phyloP scores from a whole-genome alignment of 1,140 invertebrate genomes.

The Gryllus bimaculatus region DNA sequence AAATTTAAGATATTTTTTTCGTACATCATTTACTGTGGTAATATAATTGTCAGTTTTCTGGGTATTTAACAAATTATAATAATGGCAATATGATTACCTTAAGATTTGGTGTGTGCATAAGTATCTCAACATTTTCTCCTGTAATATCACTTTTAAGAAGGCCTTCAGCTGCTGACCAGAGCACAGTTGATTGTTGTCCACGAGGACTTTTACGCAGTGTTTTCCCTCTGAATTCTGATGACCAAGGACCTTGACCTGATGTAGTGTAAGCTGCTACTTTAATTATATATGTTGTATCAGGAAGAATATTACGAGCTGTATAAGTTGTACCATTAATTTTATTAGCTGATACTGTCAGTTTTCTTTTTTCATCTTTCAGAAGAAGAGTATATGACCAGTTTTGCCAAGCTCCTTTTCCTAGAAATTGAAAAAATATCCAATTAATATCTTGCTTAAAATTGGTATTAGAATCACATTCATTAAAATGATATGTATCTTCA shows the following conservation, averaged over 20 bases:
- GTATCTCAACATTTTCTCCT: constrained; percentile 53
- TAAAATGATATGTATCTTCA: background rate
- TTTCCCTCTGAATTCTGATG: constrained; percentile 55
- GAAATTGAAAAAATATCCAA: constrained; percentile 15
- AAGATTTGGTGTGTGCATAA: constrained; percentile 48
- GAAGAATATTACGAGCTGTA: constrained; percentile 53
- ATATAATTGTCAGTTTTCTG: no score
- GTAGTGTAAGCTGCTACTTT: constrained; percentile 66
- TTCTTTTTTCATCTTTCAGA: constrained; percentile 48
- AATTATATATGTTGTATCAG: constrained; percentile 65
- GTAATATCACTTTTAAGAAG: constrained; percentile 61
- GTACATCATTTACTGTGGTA: no score
- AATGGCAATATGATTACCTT: constrained; percentile 23
- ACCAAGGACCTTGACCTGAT: constrained; percentile 70
- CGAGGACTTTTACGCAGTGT: constrained; percentile 43
- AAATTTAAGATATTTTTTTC: background rate
- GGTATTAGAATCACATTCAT: background rate
- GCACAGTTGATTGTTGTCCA: constrained; percentile 45
- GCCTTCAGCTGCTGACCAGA: constrained; percentile 63
- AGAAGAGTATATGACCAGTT: constrained; percentile 77
- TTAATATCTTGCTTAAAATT: background rate
- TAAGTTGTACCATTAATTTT: constrained; percentile 53
- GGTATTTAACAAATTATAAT: no score
- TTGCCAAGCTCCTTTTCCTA: constrained; percentile 63
- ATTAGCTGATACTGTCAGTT: constrained; percentile 37